Evolutionary conservation across 2,113 vertebrate genomes (phyloP), one percentile per base, ranked within the genome.

Genomic region (Pipra filicauda): DNA sequence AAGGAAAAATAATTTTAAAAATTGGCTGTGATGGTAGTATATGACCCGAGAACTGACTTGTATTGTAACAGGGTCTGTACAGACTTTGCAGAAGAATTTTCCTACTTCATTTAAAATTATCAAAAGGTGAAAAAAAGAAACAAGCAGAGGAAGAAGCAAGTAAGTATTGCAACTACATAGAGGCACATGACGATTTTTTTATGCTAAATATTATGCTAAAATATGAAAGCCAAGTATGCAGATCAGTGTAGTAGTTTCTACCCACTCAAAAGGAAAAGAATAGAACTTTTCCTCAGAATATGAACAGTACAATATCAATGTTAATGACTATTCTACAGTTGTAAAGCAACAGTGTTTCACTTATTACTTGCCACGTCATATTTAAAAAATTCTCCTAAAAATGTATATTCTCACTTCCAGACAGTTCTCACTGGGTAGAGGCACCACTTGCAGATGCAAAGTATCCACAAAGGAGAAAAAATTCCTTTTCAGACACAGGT

Each of bases 1-100:
- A 78, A 2, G 18, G 6, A 33, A 66, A 41, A 69, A 58, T 31
- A 28, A 71, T 22, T 41, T 26, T 9, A 11, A 76, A 46, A 51
- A 18, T 28, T n/a, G 4, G 0, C 11, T 67, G n/a, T 37, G 28
- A 49, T 41, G 3, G 5, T 22, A 20, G 19, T 35, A 41, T 9
- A 41, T 17, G 35, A 31, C 12, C 35, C 18, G 19, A 51, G 35
- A 75, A 75, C 19, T 17, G 23, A 21, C 23, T 67, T 49, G 7
- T 28, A 12, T 44, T 44, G 17, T 67, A 73, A 23, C 17, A 82
- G 15, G 7, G 4, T 66, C 26, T 67, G 7, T 10, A 66, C 3
- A 64, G 48, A 88, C 17, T 33, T 37, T 9, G 48, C 41, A 67
- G 39, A 78, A 71, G 35, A 88, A n/a, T 72, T 79, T 85, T 83